These are phyloP conservation scores for Metalampra italica DNA, from an alignment of 2,888 invertebrate species.

Conservation along the genomic window DNA sequence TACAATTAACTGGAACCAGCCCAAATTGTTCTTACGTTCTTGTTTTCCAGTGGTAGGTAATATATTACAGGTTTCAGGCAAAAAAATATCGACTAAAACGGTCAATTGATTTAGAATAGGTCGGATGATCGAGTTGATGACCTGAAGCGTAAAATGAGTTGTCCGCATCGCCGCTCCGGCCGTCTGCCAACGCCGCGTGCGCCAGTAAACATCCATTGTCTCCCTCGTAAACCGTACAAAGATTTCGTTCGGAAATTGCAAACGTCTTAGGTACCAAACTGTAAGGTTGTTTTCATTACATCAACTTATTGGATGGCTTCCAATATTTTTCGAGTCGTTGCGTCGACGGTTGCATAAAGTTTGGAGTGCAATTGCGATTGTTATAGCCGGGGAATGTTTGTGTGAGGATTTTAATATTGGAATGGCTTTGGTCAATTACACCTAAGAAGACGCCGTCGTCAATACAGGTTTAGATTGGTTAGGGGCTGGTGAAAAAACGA, in stretches of 20 bases:
- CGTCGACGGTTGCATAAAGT: constrained; percentile 52
- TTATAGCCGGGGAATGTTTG: constrained; percentile 22
- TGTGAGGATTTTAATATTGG: constrained; percentile 35
- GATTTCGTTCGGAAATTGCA: constrained; percentile 68
- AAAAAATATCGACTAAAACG: neutral
- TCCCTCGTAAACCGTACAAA: constrained; percentile 57
- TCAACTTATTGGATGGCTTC: constrained; percentile 69
- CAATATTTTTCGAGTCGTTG: constrained; percentile 69
- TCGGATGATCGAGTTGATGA: constrained; percentile 51
- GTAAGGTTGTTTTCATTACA: constrained; percentile 73
- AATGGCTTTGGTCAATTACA: constrained; percentile 18
- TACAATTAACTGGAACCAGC: too few relatives aligned
- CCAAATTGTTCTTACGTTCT: too few relatives aligned
- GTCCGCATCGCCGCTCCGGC: constrained; percentile 62
- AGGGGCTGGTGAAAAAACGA: too few relatives aligned
- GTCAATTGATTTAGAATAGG: constrained; percentile 52
- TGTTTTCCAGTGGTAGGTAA: too few relatives aligned
- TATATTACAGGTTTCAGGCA: too few relatives aligned
- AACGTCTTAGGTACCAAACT: constrained; percentile 52
- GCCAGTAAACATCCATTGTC: constrained; percentile 66
- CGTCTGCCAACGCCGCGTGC: constrained; percentile 54
- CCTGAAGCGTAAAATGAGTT: constrained; percentile 70
- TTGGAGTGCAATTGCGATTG: constrained; percentile 46
- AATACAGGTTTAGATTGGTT: too few relatives aligned
- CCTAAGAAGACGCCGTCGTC: neutral